phyloP scores from a whole-genome alignment of 2,797 vertebrate species.

The Poeciliopsis infans region DNA sequence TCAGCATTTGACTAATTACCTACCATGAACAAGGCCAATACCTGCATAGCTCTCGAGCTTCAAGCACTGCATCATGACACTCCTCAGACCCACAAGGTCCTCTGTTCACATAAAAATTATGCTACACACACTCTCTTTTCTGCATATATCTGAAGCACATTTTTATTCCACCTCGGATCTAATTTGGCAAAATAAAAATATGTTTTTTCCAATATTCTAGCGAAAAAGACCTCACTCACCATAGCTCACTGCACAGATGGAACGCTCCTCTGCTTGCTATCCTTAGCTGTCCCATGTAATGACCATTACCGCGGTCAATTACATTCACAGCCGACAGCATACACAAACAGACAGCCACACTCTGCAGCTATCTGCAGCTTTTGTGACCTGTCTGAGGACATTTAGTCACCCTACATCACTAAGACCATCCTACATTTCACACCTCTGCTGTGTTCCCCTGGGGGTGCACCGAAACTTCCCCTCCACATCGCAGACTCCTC shows the following conservation, averaged over 20 bases:
- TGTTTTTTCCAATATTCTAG: not conserved
- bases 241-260: slow-evolving; percentile 30
- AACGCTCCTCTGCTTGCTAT: slow-evolving; percentile 28
- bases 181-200: slow-evolving; percentile 4
- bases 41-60: slow-evolving; percentile 56
- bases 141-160: slow-evolving; percentile 25
- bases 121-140: slow-evolving; percentile 17
- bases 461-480: slow-evolving; percentile 57
- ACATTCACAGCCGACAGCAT: slow-evolving; percentile 38
- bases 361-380: slow-evolving; percentile 29
- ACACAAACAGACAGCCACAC: slow-evolving; percentile 22
- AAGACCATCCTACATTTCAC: slow-evolving; percentile 72
- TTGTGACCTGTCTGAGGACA: slow-evolving; percentile 59
- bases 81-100: slow-evolving; percentile 41
- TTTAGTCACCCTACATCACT: slow-evolving; percentile 47
- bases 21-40: slow-evolving; percentile 56
- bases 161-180: slow-evolving; percentile 25
- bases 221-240: slow-evolving; percentile 53
- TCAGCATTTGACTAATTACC: slow-evolving; percentile 78
- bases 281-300: slow-evolving; percentile 51
- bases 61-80: slow-evolving; percentile 58
- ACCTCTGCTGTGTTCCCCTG: slow-evolving; percentile 61
- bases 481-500: slow-evolving; percentile 45
- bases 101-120: slow-evolving; percentile 31
- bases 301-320: slow-evolving; percentile 50